Conservation (phyloP, 2,797 vertebrate species). For the Oryzias sinensis region DNA sequence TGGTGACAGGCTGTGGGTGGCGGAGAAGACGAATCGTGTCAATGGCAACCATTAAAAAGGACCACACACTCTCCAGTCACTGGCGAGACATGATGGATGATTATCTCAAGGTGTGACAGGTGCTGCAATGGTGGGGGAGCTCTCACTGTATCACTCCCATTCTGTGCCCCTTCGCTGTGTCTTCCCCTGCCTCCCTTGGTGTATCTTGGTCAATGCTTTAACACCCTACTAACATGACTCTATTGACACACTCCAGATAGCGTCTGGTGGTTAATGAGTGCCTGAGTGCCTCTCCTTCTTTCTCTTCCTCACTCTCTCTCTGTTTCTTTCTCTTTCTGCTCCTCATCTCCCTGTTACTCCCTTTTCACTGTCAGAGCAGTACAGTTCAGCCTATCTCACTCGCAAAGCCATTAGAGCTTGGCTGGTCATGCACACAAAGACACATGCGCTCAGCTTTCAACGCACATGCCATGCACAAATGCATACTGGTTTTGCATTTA, state of each 20-base stretch:
- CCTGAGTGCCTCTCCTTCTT: conserved; percentile 75
- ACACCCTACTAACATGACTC: conserved; percentile 82
- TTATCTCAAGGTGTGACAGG: conserved; percentile 95
- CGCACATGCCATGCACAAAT: conserved; percentile 2
- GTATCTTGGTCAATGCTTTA: conserved; percentile 83
- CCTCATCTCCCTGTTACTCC: conserved; percentile 71
- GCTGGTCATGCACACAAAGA: conserved; percentile 32
- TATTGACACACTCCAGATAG: conserved; percentile 93
- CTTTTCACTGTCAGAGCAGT: conserved; percentile 71
- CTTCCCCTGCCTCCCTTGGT: conserved; percentile 66
- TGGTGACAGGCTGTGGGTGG: conserved; percentile 89
- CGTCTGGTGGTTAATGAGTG: conserved; percentile 87
- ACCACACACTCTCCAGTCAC: conserved; percentile 93
- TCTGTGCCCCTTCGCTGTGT: conserved; percentile 37
- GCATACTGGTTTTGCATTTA: neutral
- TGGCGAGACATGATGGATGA: conserved; percentile 91
- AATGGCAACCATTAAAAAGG: conserved; percentile 93
- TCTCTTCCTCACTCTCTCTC: conserved; percentile 53
- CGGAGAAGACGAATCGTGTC: conserved; percentile 92
- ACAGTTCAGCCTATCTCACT: conserved; percentile 66
- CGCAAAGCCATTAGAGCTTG: conserved; percentile 59
- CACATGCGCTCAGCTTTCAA: conserved; percentile 4
- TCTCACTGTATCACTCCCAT: conserved; percentile 66
- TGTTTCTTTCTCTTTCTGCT: conserved; percentile 64
- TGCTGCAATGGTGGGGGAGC: conserved; percentile 81